A percentile compares a stretch with the other conserved stretches of the same genome.
Conservation (phyloP, 2,888 invertebrate species). For the Microplitis deprimator region DNA sequence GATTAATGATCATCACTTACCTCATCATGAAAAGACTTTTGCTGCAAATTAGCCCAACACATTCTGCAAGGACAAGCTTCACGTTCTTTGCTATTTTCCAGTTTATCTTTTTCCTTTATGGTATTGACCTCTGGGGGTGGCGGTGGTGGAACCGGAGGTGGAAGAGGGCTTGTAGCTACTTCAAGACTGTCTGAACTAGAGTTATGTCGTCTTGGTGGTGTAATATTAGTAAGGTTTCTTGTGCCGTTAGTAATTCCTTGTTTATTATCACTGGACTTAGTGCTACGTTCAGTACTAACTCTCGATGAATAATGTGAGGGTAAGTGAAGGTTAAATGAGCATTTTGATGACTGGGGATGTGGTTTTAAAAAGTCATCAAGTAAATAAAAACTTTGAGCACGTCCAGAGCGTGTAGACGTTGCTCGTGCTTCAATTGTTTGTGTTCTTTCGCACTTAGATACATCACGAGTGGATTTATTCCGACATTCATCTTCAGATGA, state of each 20-base stretch:
- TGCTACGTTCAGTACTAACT: conserved; percentile 12
- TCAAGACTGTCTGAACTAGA: conserved; percentile 70
- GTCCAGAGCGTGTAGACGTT: conserved; percentile 62
- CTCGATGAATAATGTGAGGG: conserved; percentile 42
- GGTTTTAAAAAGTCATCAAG: conserved; percentile 72
- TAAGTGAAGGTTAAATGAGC: conserved; percentile 43
- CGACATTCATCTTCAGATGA: conserved; percentile 47
- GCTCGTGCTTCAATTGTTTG: conserved; percentile 48
- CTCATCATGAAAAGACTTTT: conserved; percentile 67
- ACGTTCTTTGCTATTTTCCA: conserved; percentile 61
- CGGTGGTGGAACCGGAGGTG: conserved; percentile 72
- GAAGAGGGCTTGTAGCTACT: conserved; percentile 69
- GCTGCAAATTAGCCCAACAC: conserved; percentile 67
- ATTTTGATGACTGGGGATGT: conserved; percentile 40
- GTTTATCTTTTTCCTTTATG: conserved; percentile 56
- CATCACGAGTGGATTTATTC: conserved; percentile 44
- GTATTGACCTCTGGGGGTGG: conserved; percentile 67
- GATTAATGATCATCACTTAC: conserved; percentile 58
- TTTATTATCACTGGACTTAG: conserved; percentile 33
- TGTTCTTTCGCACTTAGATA: conserved; percentile 37
- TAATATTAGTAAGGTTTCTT: conserved; percentile 61
- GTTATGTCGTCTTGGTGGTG: conserved; percentile 68
- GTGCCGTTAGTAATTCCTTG: conserved; percentile 42
- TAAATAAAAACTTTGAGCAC: conserved; percentile 72
- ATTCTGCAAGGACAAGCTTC: conserved; percentile 67